A percentile compares a stretch with the other conserved stretches of the same genome.
These are phyloP conservation scores for Pungitius pungitius DNA, from an alignment of 2,113 vertebrate species.

Conservation along the genomic window DNA sequence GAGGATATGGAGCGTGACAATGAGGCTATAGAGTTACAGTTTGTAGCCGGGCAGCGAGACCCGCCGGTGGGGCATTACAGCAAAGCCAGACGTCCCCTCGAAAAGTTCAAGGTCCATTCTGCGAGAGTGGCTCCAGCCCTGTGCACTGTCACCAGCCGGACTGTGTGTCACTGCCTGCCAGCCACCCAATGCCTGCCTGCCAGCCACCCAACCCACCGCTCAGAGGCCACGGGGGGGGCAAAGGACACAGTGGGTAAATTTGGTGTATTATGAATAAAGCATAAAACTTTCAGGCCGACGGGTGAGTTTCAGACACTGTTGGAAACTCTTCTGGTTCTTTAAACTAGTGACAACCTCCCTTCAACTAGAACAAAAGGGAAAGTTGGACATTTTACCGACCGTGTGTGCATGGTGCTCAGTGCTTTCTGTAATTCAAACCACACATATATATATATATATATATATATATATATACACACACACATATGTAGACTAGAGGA, in stretches of 20 bases:
- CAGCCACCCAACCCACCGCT: no score
- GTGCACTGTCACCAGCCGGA: constrained; percentile 61
- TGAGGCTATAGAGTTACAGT: constrained; percentile 80
- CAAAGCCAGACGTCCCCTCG: constrained; percentile 63
- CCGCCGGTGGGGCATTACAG: constrained; percentile 49
- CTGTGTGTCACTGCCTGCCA: constrained; percentile 57
- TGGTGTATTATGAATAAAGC: constrained; percentile 22
- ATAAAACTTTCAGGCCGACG: constrained; percentile 22
- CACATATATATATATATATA: neutral
- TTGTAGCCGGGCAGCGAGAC: constrained; percentile 48
- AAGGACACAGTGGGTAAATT: constrained; percentile 21
- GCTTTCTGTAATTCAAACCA: constrained; percentile 1
- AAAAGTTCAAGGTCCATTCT: constrained; percentile 74
- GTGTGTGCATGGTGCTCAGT: neutral
- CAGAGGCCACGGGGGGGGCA: constrained; percentile 14
- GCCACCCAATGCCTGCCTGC: no score
- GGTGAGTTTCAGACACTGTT: constrained; percentile 30
- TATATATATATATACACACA: neutral
- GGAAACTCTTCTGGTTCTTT: constrained; percentile 33
- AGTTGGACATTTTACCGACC: neutral
- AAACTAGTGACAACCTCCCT: constrained; percentile 55
- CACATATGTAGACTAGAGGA: neutral
- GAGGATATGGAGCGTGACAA: constrained; percentile 81
- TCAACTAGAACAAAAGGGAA: constrained; percentile 9
- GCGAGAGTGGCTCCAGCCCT: constrained; percentile 55